These are phyloP conservation scores for Synergus itoensis DNA, from an alignment of 2,888 invertebrate species.

Conservation along the genomic window DNA sequence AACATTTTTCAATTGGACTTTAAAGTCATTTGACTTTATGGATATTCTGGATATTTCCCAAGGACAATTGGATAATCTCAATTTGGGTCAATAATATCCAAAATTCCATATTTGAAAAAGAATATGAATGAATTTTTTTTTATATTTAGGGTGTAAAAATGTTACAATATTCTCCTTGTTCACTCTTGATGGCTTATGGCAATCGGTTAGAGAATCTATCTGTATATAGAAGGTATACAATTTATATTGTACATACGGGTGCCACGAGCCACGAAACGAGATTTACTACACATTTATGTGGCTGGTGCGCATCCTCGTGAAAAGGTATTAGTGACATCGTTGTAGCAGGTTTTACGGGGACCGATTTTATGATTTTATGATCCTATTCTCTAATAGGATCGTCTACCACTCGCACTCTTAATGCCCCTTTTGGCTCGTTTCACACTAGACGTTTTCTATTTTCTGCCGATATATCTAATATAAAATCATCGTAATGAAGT, in stretches of 20 bases:
- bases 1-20: too few relatives aligned
- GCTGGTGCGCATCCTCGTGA: constrained; percentile 64
- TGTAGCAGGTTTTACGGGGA: constrained; percentile 49
- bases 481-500: too few relatives aligned
- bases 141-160: neutral
- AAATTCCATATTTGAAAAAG: too few relatives aligned
- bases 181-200: neutral
- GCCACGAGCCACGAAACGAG: constrained; percentile 72
- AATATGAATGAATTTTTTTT: too few relatives aligned
- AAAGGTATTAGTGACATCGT: constrained; percentile 63
- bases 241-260: constrained; percentile 50
- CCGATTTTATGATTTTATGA: constrained; percentile 57
- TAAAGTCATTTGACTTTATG: too few relatives aligned
- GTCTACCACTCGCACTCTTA: neutral
- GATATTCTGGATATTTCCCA: too few relatives aligned
- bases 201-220: constrained; percentile 1
- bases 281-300: constrained; percentile 61
- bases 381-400: constrained; percentile 41
- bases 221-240: constrained; percentile 21
- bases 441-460: neutral
- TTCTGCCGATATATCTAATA: neutral
- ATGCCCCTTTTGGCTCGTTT: neutral
- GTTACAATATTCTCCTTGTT: neutral
- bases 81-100: too few relatives aligned
- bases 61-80: too few relatives aligned